Base-by-base conservation (phyloP, 2,888 invertebrate species). In the Conomelus anceps region DNA sequence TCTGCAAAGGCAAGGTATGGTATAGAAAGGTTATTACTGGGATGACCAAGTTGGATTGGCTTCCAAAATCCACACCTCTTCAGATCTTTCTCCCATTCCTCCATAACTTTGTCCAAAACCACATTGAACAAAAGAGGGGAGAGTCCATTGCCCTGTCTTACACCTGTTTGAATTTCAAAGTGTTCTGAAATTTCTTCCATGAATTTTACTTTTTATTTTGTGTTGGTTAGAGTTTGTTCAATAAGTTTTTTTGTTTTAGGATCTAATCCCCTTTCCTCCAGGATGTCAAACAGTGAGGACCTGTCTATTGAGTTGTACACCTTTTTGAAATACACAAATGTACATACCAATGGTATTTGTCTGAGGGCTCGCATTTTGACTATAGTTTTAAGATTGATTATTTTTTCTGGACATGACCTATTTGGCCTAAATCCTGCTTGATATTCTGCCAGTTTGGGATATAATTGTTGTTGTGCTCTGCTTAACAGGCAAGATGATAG, bases 301-400 rank as follows among this genome's bases (percentile, higher is more conserved):
- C 90, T 85, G 22, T 90, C 89, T 22, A 90, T 41, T 9, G 88
- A 89, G 26, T 90, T 89, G 84, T 90, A 90, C 22, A 89, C 87
- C 22, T 85, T 90, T 85, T 88, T 88, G 87, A 90, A 90, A 41
- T 90, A 89, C 23, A 90, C 85, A 88, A 90, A 90, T 88, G 89
- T 87, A 34, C 41, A 29, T 84, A 88, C 84, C n/a, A 26, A 41
- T 9, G 22, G 26, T 63, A 89, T 26, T 23, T 34, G 86, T 17
- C 89, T 88, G 23, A 89, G 88, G 85, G 87, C 89, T 84, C 24
- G 84, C n/a, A 24, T 22, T 89, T 89, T 89, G 23, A 87, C 87
- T 22, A 89, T 34, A n/a, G 87, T 86, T 90, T 90, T 90, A 13
- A 90, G 88, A 11, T 88, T 84, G 26, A 90, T 84, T 84, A 90